A percentile compares a stretch with the other conserved stretches of the same genome.
Conservation (phyloP, 2,113 vertebrate species). For the Carlito syrichta region DNA sequence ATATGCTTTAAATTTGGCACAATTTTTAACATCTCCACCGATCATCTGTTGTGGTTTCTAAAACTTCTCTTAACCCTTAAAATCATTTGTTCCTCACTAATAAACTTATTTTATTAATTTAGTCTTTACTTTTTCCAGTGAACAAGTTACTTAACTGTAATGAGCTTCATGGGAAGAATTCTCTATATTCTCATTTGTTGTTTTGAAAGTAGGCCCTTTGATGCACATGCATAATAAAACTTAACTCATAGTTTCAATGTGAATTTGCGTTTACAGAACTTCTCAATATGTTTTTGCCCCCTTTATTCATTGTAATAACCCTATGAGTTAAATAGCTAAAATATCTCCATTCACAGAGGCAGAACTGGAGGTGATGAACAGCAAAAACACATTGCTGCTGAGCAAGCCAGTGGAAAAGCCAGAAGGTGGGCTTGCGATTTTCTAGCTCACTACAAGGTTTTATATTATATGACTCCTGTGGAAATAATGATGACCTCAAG, state of each 20-base stretch:
- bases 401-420: neutral
- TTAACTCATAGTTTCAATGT: neutral
- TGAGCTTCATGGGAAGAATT: neutral
- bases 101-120: neutral
- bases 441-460: neutral
- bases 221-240: neutral
- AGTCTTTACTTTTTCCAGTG: neutral
- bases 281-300: neutral
- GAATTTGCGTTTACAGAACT: neutral
- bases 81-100: neutral
- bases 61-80: neutral
- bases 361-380: neutral
- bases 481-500: neutral
- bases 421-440: neutral
- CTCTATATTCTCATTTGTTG: neutral
- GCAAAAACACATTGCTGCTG: neutral
- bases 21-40: neutral
- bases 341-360: neutral
- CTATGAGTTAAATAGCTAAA: neutral
- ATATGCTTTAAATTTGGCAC: neutral
- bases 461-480: neutral
- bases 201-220: neutral
- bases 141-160: neutral
- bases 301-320: neutral
- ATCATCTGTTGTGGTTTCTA: neutral